phyloP scores from a whole-genome alignment of 2,113 vertebrate genomes.

The Rhinoderma darwinii region DNA sequence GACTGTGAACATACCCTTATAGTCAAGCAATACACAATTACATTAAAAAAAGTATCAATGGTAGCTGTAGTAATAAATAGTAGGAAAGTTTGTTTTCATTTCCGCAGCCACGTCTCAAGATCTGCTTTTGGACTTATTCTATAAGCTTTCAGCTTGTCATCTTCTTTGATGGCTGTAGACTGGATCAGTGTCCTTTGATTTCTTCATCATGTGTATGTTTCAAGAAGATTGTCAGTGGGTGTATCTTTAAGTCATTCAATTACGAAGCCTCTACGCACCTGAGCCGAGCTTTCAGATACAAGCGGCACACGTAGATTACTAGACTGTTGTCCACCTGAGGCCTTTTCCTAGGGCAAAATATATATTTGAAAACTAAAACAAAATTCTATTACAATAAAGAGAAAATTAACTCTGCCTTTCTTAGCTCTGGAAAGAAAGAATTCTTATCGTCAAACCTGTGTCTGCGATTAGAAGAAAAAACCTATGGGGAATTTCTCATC shows the following conservation, averaged over 20 bases:
- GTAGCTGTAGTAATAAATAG: background rate
- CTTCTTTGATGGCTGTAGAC: background rate
- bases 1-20: too few relatives aligned
- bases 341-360: background rate
- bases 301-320: slow-evolving; percentile 1
- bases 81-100: background rate
- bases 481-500: too few relatives aligned
- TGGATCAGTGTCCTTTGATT: background rate
- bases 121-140: background rate
- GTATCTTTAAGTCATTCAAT: slow-evolving; percentile 30
- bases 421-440: background rate
- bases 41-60: too few relatives aligned
- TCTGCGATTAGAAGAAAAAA: too few relatives aligned
- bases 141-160: background rate
- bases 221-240: slow-evolving; percentile 1
- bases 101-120: background rate
- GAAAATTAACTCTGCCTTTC: background rate
- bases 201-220: background rate
- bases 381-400: background rate
- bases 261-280: slow-evolving; percentile 22
- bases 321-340: slow-evolving; percentile 25
- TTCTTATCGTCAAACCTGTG: too few relatives aligned
- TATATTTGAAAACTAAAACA: background rate
- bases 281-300: slow-evolving; percentile 24
- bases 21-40: too few relatives aligned